phyloP scores from a whole-genome alignment of 2,888 invertebrate genomes.

The Lomographa bimaculata region DNA sequence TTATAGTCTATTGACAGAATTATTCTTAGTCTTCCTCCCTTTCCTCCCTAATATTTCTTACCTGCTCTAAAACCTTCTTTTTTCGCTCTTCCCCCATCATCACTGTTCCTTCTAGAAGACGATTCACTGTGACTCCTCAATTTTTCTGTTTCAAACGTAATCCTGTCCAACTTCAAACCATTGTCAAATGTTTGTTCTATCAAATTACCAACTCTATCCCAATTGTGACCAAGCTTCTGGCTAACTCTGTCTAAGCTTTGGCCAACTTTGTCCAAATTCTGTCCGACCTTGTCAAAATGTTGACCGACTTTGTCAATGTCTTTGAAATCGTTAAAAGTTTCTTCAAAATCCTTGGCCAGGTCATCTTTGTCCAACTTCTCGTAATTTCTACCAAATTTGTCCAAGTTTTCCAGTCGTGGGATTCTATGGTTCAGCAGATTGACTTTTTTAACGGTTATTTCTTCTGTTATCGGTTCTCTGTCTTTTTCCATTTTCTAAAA shows the following conservation, averaged over 20 bases:
- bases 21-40: no score
- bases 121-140: slow-evolving; percentile 61
- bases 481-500: slow-evolving; percentile 61
- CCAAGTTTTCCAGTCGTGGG: slow-evolving; percentile 43
- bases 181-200: slow-evolving; percentile 45
- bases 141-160: slow-evolving; percentile 67
- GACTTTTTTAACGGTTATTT: slow-evolving; percentile 50
- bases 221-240: slow-evolving; percentile 18
- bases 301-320: slow-evolving; percentile 12
- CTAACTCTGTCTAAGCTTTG: slow-evolving; percentile 24
- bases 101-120: slow-evolving; percentile 72
- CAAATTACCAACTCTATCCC: slow-evolving; percentile 38
- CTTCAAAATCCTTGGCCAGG: slow-evolving; percentile 10
- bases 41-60: no score
- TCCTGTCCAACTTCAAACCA: slow-evolving; percentile 51
- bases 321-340: neutral
- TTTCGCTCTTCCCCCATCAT: slow-evolving; percentile 57
- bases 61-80: slow-evolving; percentile 58
- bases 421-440: slow-evolving; percentile 43
- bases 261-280: slow-evolving; percentile 5
- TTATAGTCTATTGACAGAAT: no score
- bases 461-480: slow-evolving; percentile 40
- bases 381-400: slow-evolving; percentile 31
- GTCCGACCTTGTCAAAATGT: slow-evolving; percentile 9
- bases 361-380: slow-evolving; percentile 28